Evolutionary conservation across 2,888 invertebrate genomes (phyloP).

Genomic region (Netelia melanura): DNA sequence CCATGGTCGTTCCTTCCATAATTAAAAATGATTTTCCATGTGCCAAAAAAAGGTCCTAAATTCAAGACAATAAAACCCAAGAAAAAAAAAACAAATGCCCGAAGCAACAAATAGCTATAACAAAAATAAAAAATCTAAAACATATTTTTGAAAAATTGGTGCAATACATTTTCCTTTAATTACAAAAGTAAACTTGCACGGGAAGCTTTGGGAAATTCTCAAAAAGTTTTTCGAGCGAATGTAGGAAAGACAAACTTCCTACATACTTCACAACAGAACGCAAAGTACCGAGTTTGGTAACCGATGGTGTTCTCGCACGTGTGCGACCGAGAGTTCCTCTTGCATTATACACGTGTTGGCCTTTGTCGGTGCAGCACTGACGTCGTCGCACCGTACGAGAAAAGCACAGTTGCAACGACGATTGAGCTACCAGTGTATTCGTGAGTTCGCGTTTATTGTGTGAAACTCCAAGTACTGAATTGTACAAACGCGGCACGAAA

Average conservation of each 20-base stretch:
- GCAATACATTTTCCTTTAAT: too few species aligned
- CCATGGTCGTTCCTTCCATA: too few species aligned
- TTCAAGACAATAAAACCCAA: too few species aligned
- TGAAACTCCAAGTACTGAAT: background rate
- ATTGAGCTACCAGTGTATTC: background rate
- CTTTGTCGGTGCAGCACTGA: conserved; percentile 53
- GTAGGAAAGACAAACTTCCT: conserved; percentile 39
- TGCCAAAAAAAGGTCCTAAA: too few species aligned
- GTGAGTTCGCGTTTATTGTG: conserved; percentile 15
- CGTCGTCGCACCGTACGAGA: conserved; percentile 19
- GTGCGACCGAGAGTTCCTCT: conserved; percentile 31
- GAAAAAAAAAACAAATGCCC: too few species aligned
- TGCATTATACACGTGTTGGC: conserved; percentile 65
- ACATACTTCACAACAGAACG: background rate
- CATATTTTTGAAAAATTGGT: too few species aligned
- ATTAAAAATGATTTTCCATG: too few species aligned
- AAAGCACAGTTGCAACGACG: background rate
- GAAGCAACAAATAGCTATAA: too few species aligned
- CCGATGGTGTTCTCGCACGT: conserved; percentile 37
- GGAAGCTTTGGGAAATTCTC: background rate
- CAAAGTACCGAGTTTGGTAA: conserved; percentile 18
- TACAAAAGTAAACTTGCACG: too few species aligned
- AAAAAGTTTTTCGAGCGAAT: conserved; percentile 16
- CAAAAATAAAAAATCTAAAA: too few species aligned
- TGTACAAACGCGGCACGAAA: background rate